phyloP scores from a whole-genome alignment of 2,113 vertebrate species.

The Notarius lentiginosus region DNA sequence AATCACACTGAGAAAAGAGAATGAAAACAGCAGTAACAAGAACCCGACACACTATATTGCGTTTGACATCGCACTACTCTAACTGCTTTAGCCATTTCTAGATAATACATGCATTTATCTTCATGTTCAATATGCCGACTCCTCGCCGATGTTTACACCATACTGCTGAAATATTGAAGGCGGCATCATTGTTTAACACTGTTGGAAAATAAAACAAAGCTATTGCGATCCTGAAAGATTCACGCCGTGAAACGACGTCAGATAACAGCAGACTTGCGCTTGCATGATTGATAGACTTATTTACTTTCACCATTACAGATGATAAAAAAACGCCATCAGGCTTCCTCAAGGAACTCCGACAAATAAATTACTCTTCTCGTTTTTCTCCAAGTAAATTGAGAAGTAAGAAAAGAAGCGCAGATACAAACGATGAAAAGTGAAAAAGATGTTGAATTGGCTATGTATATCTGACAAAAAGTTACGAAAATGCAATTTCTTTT shows the following conservation, averaged over 20 bases:
- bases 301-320: background rate
- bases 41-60: background rate
- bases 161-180: background rate
- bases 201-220: background rate
- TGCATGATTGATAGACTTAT: background rate
- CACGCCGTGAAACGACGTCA: background rate
- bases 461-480: background rate
- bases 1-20: background rate
- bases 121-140: background rate
- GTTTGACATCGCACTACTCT: background rate
- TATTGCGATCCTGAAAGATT: background rate
- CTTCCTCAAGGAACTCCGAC: background rate
- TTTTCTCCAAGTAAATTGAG: background rate
- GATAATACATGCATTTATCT: conserved; percentile 2
- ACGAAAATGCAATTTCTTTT: background rate
- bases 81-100: background rate
- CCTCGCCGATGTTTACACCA: background rate
- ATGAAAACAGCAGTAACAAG: background rate
- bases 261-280: background rate
- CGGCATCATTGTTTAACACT: background rate
- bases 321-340: background rate
- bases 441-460: too few species aligned
- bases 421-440: background rate
- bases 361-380: background rate
- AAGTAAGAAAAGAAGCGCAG: background rate